Percentiles rank a stretch among this genome's conserved stretches.
These are phyloP conservation scores for Syngnathus scovelli DNA, from an alignment of 2,113 vertebrate species.

Conservation along the genomic window DNA sequence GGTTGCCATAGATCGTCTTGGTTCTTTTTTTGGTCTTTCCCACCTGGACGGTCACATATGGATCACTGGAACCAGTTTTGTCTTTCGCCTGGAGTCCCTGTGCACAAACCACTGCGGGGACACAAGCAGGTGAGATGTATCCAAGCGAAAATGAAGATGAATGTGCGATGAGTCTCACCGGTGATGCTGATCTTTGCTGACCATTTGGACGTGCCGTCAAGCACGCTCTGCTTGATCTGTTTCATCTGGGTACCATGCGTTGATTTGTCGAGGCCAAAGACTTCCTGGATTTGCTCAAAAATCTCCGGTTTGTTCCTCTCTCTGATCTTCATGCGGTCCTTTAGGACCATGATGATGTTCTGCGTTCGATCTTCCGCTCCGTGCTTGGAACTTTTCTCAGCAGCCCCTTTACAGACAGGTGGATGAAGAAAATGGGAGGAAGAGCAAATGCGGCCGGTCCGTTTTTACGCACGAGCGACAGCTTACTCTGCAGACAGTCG, in stretches of 20 bases:
- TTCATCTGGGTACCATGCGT: constrained; percentile 90
- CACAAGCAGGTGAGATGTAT: not conserved
- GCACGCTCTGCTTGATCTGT: constrained; percentile 93
- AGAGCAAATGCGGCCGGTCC: no score
- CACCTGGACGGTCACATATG: constrained; percentile 95
- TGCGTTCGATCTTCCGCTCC: constrained; percentile 94
- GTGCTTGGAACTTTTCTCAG: constrained; percentile 96
- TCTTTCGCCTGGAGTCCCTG: constrained; percentile 97
- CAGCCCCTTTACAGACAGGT: constrained; percentile 75
- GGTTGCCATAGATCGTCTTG: constrained; percentile 97
- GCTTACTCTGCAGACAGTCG: constrained; percentile 93
- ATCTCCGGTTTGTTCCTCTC: constrained; percentile 98
- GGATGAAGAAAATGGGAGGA: not conserved
- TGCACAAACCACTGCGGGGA: constrained; percentile 82
- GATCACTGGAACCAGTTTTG: constrained; percentile 96
- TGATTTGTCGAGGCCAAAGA: constrained; percentile 83
- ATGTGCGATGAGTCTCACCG: constrained; percentile 56
- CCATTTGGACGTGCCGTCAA: constrained; percentile 97
- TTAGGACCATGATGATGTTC: constrained; percentile 98
- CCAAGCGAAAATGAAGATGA: not conserved
- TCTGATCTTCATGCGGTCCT: constrained; percentile 98
- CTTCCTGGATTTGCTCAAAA: constrained; percentile 95
- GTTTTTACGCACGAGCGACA: not conserved
- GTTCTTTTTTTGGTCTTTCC: constrained; percentile 98
- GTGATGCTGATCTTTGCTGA: constrained; percentile 98